Conservation (phyloP, 1,140 invertebrate species). For the Oryctes rhinoceros region DNA sequence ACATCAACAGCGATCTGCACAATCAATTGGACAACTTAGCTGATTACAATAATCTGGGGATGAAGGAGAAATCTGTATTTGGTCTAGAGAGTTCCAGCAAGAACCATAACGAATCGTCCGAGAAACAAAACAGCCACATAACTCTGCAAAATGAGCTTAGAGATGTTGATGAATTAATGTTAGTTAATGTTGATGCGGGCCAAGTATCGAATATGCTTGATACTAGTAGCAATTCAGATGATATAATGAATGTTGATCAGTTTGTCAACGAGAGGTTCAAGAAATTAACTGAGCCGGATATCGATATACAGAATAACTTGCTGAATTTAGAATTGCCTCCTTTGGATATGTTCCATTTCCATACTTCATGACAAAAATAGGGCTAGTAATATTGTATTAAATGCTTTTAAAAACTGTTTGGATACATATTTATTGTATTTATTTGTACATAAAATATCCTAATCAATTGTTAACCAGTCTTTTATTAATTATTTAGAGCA, state of each 20-base stretch:
- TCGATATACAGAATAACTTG: slow-evolving; percentile 47
- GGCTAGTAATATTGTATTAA: background rate
- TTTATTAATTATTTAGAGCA: slow-evolving; percentile 6
- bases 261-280: slow-evolving; percentile 59
- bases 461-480: background rate
- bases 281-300: slow-evolving; percentile 56
- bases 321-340: slow-evolving; percentile 54
- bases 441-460: background rate
- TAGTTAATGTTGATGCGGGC: slow-evolving; percentile 50
- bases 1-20: background rate
- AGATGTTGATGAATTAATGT: slow-evolving; percentile 55
- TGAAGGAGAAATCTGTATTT: slow-evolving; percentile 20
- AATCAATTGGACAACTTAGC: slow-evolving; percentile 2
- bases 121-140: slow-evolving; percentile 43
- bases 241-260: slow-evolving; percentile 59
- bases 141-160: slow-evolving; percentile 48
- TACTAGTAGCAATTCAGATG: slow-evolving; percentile 57
- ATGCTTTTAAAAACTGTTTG: background rate
- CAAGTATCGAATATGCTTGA: slow-evolving; percentile 51
- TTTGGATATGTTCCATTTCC: slow-evolving; percentile 57
- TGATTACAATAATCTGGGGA: background rate
- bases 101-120: background rate
- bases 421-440: background rate
- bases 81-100: background rate
- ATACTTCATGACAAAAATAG: slow-evolving; percentile 50